These are phyloP conservation scores for Drosophila emarginata DNA, from an alignment of 2,888 invertebrate species.

Conservation along the genomic window DNA sequence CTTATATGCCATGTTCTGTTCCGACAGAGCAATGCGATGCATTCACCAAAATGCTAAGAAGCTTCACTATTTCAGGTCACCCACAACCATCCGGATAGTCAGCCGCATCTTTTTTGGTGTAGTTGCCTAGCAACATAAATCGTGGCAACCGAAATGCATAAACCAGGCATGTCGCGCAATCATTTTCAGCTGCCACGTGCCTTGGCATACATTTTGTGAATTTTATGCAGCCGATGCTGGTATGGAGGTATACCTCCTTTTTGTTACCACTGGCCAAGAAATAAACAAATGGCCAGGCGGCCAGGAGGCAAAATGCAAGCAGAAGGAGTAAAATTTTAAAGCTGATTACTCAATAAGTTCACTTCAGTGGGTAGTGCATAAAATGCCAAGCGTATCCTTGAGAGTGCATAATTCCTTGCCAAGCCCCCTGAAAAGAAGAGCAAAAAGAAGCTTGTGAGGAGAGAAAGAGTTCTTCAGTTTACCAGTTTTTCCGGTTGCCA, in stretches of 20 bases:
- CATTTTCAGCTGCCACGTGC: constrained; percentile 80
- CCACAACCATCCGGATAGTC: background rate
- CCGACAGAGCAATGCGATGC: constrained; percentile 22
- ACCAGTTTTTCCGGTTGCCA: constrained; percentile 35
- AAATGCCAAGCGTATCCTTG: constrained; percentile 65
- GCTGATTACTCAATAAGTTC: constrained; percentile 79
- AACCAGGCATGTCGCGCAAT: constrained; percentile 80
- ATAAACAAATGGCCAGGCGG: constrained; percentile 53
- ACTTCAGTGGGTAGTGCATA: constrained; percentile 67
- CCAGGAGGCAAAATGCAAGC: constrained; percentile 23
- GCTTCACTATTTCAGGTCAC: constrained; percentile 2
- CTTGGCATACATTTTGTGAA: constrained; percentile 72
- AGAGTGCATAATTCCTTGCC: constrained; percentile 69
- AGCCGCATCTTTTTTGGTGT: constrained; percentile 1
- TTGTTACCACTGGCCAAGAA: constrained; percentile 41
- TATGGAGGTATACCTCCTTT: too few relatives aligned
- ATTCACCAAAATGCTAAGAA: constrained; percentile 49
- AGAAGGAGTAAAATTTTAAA: constrained; percentile 62
- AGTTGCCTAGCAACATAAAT: constrained; percentile 52
- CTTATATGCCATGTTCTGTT: constrained; percentile 59
- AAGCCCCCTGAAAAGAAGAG: background rate
- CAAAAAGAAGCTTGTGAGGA: background rate
- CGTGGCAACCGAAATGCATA: constrained; percentile 74
- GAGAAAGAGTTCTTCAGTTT: constrained; percentile 33
- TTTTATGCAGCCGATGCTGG: constrained; percentile 55